Base-by-base conservation (phyloP, 2,113 vertebrate genomes). In the Archilochus colubris region DNA sequence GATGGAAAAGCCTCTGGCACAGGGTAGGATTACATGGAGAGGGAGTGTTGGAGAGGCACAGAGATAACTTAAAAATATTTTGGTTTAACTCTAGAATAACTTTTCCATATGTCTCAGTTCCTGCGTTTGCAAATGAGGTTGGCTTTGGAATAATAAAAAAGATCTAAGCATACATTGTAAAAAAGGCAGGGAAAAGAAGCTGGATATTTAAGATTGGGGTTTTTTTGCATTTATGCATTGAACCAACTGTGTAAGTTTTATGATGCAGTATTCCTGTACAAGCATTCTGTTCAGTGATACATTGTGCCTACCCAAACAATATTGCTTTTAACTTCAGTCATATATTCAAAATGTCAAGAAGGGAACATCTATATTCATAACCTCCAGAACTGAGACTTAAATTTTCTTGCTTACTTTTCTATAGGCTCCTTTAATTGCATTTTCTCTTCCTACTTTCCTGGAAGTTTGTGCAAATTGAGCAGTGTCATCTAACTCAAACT, bases 31-130 rank as follows among this genome's bases (percentile, higher is more conserved):
- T n/a, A 0, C 5, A 1, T 30, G 7, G 28, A 12, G 12, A 13
- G 59, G 22, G 15, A 38, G 7, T 1, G 5, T 5, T 44, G 43
- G 66, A 19, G 21, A 0, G 0, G 31, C 21, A 55, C 59, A 66
- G 1, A 8, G 6, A 23, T 27, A 72, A 57, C 12, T 79, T 16
- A 4, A 30, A 28, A 31, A 48, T 25, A 10, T 23, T 78, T 69
- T 50, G 44, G 27, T 54, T 68, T 44, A 22, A 14, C 19, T 53
- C 58, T 9, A 1, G 7, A 50, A 30, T 17, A 75, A 55, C 22
- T 44, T 83, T 48, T 68, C 9, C 36, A 22, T 13, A 6, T 7
- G 10, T 30, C 44, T 51, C 59, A 59, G 36, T 25, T 61, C 12
- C 13, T 15, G 48, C 30, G 23, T 28, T 80, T 83, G 53, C 76